A percentile compares a stretch with the other conserved stretches of the same genome.
These are phyloP conservation scores for Limosa lapponica DNA, from an alignment of 2,797 vertebrate genomes.

Conservation along the genomic window DNA sequence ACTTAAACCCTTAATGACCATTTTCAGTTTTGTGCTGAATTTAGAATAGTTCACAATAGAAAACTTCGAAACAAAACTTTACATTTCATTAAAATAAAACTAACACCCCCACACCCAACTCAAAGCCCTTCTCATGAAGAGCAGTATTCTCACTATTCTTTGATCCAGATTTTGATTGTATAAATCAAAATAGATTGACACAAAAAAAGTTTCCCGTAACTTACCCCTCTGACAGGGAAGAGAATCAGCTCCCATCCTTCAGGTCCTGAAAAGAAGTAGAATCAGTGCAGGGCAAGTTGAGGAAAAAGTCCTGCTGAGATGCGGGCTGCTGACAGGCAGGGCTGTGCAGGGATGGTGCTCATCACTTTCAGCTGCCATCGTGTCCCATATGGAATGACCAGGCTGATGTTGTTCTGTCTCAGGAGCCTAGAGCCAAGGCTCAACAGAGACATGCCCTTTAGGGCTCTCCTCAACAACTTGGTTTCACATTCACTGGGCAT, in stretches of 20 bases:
- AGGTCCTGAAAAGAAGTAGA: neutral
- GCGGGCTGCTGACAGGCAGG: neutral
- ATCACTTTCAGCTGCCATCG: accelerated
- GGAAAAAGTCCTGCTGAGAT: neutral
- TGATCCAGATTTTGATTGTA: neutral
- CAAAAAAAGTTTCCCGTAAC: neutral
- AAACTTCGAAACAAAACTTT: neutral
- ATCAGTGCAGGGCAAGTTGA: neutral
- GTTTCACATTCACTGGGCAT: neutral
- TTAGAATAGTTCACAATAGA: neutral
- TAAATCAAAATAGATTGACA: neutral
- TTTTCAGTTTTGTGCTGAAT: neutral
- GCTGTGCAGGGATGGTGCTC: neutral
- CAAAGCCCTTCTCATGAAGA: neutral
- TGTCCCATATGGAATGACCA: neutral
- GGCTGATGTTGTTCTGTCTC: neutral
- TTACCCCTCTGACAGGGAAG: neutral
- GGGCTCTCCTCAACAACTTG: neutral
- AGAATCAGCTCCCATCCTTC: accelerated
- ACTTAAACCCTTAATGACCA: neutral
- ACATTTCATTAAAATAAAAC: neutral
- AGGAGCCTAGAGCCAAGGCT: neutral
- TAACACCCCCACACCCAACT: accelerated
- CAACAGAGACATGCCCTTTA: neutral
- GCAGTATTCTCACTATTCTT: too few relatives aligned